Conservation (phyloP, 2,888 invertebrate genomes). For the Petrolisthes manimaculis region DNA sequence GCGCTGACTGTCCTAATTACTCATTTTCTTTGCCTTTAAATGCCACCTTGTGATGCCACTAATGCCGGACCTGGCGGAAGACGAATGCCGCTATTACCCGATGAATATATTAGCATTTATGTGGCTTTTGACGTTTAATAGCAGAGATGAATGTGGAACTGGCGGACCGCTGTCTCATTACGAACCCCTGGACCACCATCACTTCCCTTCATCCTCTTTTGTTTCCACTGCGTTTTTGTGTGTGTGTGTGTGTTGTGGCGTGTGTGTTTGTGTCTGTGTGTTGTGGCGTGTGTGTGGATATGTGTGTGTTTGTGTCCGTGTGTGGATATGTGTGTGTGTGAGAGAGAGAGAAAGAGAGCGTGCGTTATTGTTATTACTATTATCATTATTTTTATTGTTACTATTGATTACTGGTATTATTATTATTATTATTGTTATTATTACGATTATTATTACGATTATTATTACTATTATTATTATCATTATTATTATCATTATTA, state of each 20-base stretch:
- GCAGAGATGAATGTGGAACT: conserved; percentile 1
- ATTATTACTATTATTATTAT: not conserved
- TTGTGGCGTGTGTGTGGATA: not conserved
- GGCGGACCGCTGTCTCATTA: not conserved
- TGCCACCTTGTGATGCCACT: not conserved
- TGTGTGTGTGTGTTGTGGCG: not conserved
- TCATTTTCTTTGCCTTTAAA: conserved; percentile 1
- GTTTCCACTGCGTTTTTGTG: not conserved
- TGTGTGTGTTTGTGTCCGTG: conserved; percentile 16
- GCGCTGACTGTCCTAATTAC: not conserved
- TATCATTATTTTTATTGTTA: not conserved
- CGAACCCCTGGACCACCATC: not conserved
- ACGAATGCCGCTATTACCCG: conserved; percentile 1
- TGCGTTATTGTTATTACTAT: no score
- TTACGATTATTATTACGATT: no score
- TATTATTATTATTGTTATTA: no score
- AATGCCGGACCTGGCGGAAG: not conserved
- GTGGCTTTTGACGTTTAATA: not conserved
- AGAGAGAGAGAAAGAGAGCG: no score
- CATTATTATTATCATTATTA: conserved; percentile 16
- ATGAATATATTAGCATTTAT: conserved; percentile 1
- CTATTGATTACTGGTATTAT: not conserved
- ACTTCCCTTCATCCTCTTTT: not conserved
- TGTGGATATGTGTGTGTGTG: not conserved
- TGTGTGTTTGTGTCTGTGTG: not conserved